Base-by-base conservation (phyloP, 2,113 vertebrate species). In the Dipodomys stephensi region DNA sequence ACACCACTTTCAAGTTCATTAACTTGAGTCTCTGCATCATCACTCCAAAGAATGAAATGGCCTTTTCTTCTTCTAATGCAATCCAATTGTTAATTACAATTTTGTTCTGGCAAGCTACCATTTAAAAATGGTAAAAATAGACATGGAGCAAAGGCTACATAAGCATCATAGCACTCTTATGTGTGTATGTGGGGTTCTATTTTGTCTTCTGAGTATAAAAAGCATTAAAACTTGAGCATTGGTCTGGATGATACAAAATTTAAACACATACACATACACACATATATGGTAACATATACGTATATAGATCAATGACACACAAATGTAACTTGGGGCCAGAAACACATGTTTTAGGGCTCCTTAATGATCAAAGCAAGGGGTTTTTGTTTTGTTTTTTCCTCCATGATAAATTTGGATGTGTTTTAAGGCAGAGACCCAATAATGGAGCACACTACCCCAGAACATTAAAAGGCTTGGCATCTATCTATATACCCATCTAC, bases 341-440 rank as follows among this genome's bases (percentile, higher is more conserved):
- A 97, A 96, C 27, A 96, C 18, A 62, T 1, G 0, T 90, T 57
- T 57, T 72, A 95, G 89, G 85, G 71, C 44, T 97, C 71, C 89
- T 32, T 90, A 95, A 87, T 64, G 39, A 92, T 71, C 27, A 86
- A 91, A 81, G 80, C 69, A 90, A 72, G n/a, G 91, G 44, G 46
- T 95, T 71, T 72, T 32, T 39, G 39, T 39, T 39, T 39, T 49
- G 8, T 49, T 49, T 49, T 49, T 49, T 12, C 49, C 67, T 4
- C 53, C 64, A n/a, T 80, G 77, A 96, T 89, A 44, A 82, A 93
- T 88, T 96, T 96, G 83, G 95, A 88, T 68, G 83, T 67, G 90
- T 96, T 97, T 94, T 32, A 80, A 97, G 94, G 97, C 97, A 98
- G 97, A 98, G 97, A 97, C 96, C 95, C 95, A 96, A 77, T 73